Evolutionary conservation across 2,113 vertebrate genomes (phyloP).

Genomic region (Ploceus nigricollis): DNA sequence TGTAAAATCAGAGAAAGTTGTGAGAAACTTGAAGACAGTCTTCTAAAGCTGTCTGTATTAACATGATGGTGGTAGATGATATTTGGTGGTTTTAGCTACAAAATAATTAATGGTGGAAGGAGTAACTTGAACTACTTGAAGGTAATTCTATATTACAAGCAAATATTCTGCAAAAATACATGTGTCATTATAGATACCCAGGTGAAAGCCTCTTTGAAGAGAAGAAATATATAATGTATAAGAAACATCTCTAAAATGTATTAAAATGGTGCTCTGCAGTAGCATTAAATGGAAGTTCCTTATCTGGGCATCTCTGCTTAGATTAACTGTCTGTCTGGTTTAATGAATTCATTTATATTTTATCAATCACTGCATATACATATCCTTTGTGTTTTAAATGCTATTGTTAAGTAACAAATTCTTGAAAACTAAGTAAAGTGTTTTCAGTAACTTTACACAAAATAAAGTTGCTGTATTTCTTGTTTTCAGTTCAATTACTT

Average conservation of each 20-base stretch:
- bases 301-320: neutral
- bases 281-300: neutral
- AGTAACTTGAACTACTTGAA: neutral
- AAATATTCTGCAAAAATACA: neutral
- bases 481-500: neutral
- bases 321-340: neutral
- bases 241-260: neutral
- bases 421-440: neutral
- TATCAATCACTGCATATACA: neutral
- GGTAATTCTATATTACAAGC: neutral
- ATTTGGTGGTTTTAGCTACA: neutral
- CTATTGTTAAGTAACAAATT: neutral
- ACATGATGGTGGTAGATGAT: neutral
- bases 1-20: neutral
- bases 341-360: neutral
- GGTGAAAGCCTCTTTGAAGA: neutral
- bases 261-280: neutral
- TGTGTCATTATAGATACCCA: neutral
- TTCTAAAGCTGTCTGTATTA: neutral
- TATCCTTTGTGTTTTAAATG: neutral
- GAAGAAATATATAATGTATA: neutral
- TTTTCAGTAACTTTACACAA: neutral
- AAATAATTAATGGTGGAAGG: neutral
- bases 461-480: neutral
- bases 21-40: neutral